Conservation (phyloP, 1,140 invertebrate genomes). For the Drepana arcuata region DNA sequence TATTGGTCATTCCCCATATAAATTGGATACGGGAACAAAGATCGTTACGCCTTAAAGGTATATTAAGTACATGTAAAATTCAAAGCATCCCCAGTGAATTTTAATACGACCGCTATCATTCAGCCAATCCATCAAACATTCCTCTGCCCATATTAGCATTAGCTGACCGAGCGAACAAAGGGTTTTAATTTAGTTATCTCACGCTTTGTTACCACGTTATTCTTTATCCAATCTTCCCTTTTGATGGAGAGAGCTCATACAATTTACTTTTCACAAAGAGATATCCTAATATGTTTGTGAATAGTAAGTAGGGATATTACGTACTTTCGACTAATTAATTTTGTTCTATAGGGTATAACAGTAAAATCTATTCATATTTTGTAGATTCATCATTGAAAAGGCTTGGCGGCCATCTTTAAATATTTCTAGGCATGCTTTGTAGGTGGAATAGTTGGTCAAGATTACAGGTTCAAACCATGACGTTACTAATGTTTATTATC, state of each 20-base stretch:
- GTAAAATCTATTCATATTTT: too few species aligned
- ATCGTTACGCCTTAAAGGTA: too few species aligned
- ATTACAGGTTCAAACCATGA: too few species aligned
- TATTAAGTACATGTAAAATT: too few species aligned
- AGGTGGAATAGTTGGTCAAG: too few species aligned
- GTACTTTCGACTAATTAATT: constrained; percentile 4
- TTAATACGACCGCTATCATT: constrained; percentile 23
- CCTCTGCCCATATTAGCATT: constrained; percentile 30
- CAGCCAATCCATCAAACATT: constrained; percentile 41
- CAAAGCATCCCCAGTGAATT: constrained; percentile 15
- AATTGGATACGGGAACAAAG: too few species aligned
- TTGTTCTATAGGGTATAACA: too few species aligned
- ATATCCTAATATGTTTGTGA: constrained; percentile 31
- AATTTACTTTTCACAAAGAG: constrained; percentile 48
- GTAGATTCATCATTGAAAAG: too few species aligned
- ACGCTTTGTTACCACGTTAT: constrained; percentile 39
- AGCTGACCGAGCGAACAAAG: constrained; percentile 40
- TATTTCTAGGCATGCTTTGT: too few species aligned
- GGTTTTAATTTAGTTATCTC: constrained; percentile 55
- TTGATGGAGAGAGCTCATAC: constrained; percentile 32
- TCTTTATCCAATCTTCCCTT: constrained; percentile 41
- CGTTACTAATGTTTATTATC: too few species aligned
- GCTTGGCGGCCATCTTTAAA: too few species aligned
- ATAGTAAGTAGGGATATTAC: constrained; percentile 32
- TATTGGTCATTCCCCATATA: too few species aligned